Percentiles rank a stretch among this genome's conserved stretches.
These are phyloP conservation scores for Microtus ochrogaster DNA, from an alignment of 2,113 vertebrate genomes.

Conservation along the genomic window DNA sequence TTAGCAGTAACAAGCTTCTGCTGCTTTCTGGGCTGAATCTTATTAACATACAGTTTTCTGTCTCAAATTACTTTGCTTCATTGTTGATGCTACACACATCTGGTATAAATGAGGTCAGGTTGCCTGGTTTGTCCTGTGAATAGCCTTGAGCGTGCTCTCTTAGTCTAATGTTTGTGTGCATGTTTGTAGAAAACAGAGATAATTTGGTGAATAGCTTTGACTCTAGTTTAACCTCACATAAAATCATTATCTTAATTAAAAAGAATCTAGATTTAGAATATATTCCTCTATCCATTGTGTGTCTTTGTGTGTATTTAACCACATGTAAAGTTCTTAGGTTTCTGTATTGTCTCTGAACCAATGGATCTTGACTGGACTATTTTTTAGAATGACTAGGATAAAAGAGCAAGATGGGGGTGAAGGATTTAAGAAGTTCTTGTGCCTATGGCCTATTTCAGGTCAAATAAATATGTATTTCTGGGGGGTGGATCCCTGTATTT, in stretches of 20 bases:
- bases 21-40: conserved; percentile 32
- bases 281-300: neutral
- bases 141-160: neutral
- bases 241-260: conserved; percentile 58
- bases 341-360: neutral
- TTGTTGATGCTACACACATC: neutral
- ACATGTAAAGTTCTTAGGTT: neutral
- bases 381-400: neutral
- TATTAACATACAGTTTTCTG: conserved; percentile 43
- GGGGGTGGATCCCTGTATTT: neutral
- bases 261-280: conserved; percentile 23
- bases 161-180: conserved; percentile 33
- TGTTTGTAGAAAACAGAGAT: conserved; percentile 34
- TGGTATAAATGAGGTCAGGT: conserved; percentile 37
- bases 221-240: conserved; percentile 32
- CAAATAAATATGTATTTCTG: neutral
- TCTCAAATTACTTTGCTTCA: conserved; percentile 1
- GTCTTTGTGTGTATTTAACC: neutral
- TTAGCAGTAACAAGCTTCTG: neutral
- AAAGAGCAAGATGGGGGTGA: neutral
- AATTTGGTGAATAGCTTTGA: conserved; percentile 52
- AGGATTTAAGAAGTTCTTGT: neutral
- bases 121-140: conserved; percentile 26
- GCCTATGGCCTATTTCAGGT: neutral
- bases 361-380: neutral